phyloP scores from a whole-genome alignment of 2,797 vertebrate genomes.

The Otolemur crassicaudatus region DNA sequence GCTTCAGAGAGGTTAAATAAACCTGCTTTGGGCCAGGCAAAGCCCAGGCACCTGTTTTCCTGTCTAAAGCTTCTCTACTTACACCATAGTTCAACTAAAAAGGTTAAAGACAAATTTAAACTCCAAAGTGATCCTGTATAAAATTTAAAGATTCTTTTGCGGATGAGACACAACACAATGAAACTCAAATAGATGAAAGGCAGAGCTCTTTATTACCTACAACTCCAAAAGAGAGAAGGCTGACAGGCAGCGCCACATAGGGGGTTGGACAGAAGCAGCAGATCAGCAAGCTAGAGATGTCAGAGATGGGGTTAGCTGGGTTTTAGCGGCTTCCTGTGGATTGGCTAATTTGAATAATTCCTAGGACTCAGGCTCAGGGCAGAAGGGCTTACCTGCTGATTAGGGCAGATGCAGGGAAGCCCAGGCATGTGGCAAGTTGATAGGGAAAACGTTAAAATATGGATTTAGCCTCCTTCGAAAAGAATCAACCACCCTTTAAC shows the following conservation, averaged over 20 bases:
- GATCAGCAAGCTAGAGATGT: neutral
- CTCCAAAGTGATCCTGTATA: conserved; percentile 50
- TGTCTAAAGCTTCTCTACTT: conserved; percentile 50
- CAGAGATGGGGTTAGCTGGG: neutral
- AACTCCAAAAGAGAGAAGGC: neutral
- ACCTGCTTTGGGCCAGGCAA: neutral
- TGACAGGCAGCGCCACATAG: neutral
- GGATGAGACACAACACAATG: conserved; percentile 37
- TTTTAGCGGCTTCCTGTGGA: neutral
- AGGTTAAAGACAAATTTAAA: conserved; percentile 70
- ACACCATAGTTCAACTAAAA: conserved; percentile 61
- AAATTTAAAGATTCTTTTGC: conserved; percentile 62
- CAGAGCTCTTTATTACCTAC: conserved; percentile 10
- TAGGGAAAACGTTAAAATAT: neutral
- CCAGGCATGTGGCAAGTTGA: neutral
- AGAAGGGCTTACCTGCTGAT: neutral
- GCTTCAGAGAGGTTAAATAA: conserved; percentile 11
- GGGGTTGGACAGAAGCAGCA: neutral
- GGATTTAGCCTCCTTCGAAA: neutral
- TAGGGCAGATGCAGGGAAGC: neutral
- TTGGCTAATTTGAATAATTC: neutral
- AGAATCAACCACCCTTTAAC: neutral
- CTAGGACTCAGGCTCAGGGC: neutral
- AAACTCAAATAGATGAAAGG: conserved; percentile 52
- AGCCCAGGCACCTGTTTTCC: neutral